Evolutionary conservation across 2,888 invertebrate genomes (phyloP).

Genomic region (Tubiluchus corallicola): DNA sequence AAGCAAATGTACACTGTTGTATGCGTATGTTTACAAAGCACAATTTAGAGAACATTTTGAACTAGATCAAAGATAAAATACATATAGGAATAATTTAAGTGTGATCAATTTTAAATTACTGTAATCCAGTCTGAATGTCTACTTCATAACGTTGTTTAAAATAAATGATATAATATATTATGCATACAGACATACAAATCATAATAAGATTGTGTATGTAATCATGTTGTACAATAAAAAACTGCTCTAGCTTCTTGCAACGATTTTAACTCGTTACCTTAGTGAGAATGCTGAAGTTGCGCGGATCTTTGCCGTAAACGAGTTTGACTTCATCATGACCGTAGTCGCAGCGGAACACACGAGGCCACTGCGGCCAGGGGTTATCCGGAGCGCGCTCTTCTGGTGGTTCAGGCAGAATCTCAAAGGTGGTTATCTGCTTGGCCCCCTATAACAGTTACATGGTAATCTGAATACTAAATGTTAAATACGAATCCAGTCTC

Average conservation of each 20-base stretch:
- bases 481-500: no score
- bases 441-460: slow-evolving; percentile 69
- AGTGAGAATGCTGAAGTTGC: slow-evolving; percentile 78
- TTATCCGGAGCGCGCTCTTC: slow-evolving; percentile 60
- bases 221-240: no score
- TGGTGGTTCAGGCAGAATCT: slow-evolving; percentile 86
- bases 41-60: no score
- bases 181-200: no score
- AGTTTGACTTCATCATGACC: slow-evolving; percentile 90
- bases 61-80: no score
- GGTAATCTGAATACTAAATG: background rate
- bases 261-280: slow-evolving; percentile 43
- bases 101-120: no score
- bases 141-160: no score
- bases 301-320: slow-evolving; percentile 84
- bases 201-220: no score
- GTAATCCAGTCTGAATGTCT: no score
- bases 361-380: slow-evolving; percentile 98
- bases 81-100: no score
- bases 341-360: slow-evolving; percentile 89
- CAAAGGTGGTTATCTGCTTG: slow-evolving; percentile 77
- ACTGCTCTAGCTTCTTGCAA: no score
- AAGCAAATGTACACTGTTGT: background rate
- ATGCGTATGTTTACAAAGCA: slow-evolving; percentile 5
- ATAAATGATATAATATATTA: no score